Base-by-base conservation (phyloP, 2,113 vertebrate genomes). In the Chamaea fasciata region DNA sequence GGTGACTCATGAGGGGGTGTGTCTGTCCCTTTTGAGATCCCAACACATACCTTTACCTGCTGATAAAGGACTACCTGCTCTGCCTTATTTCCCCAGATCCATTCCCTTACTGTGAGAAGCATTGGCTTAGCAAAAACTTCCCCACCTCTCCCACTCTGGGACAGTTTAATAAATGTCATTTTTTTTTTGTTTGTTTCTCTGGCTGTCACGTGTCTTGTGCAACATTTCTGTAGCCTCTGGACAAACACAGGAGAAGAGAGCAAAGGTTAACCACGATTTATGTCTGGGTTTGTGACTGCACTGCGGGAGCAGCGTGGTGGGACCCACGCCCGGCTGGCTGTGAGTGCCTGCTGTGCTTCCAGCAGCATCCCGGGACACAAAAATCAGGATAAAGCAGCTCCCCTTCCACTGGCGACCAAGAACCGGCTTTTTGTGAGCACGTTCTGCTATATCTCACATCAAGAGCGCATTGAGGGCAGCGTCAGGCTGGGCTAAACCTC, bases 151-250 rank as follows among this genome's bases (percentile, higher is more conserved):
- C 65, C 62, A 5, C 76, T 88, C 46, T 7, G 56, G 75, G 49
- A 71, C 49, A 33, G 35, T 76, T 93, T 52, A 82, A 87, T 74
- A 33, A 14, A 74, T 30, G 79, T 71, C 84, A 85, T 90, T 91
- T 92, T 47, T 49, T 22, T 46, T 10, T 41, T 41, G 41, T 44
- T 84, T 88, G 76, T 65, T 89, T 92, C 83, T 44, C 65, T 30
- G 62, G 31, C 74, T 59, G 17, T 94, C 85, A 81, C n/a, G 30
- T 92, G 76, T 62, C 93, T 92, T 90, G 77, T 83, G 90, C 94
- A 95, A 87, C 78, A 75, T 89, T 93, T 89, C 91, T 95, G 94
- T 81, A 87, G 95, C 82, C 90, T 93, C 91, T 93, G 92, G 96
- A 94, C 67, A 95, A 95, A 87, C 81, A 88, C 0, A 77, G 35